phyloP scores from a whole-genome alignment of 2,797 vertebrate genomes.

The Urocyon cinereoargenteus region DNA sequence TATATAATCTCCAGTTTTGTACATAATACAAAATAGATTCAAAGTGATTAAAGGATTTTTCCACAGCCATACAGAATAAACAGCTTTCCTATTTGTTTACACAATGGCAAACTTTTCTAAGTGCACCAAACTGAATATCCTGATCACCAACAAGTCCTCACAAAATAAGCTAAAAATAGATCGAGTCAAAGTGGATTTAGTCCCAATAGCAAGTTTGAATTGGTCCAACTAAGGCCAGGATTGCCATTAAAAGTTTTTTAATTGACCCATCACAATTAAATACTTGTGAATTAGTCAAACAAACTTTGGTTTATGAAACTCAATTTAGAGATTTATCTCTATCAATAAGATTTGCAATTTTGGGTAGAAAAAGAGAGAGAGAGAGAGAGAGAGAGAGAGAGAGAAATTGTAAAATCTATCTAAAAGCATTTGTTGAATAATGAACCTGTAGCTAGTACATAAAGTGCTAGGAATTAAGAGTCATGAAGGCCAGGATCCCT shows the following conservation, averaged over 20 bases:
- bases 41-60: constrained; percentile 39
- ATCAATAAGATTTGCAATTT: background rate
- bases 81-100: constrained; percentile 3
- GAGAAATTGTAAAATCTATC: background rate
- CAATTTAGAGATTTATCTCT: background rate
- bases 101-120: constrained; percentile 14
- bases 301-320: background rate
- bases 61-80: background rate
- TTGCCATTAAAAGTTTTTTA: background rate
- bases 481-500: background rate
- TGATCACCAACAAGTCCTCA: background rate
- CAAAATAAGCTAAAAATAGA: background rate
- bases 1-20: background rate
- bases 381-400: background rate
- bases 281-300: background rate
- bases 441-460: background rate
- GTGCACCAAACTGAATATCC: background rate
- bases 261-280: background rate
- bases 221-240: background rate
- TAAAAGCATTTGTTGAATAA: background rate
- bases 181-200: background rate
- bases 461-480: background rate
- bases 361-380: background rate
- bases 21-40: background rate
- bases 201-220: constrained; percentile 7